phyloP scores from a whole-genome alignment of 2,113 vertebrate genomes.

The Nesogale talazaci region DNA sequence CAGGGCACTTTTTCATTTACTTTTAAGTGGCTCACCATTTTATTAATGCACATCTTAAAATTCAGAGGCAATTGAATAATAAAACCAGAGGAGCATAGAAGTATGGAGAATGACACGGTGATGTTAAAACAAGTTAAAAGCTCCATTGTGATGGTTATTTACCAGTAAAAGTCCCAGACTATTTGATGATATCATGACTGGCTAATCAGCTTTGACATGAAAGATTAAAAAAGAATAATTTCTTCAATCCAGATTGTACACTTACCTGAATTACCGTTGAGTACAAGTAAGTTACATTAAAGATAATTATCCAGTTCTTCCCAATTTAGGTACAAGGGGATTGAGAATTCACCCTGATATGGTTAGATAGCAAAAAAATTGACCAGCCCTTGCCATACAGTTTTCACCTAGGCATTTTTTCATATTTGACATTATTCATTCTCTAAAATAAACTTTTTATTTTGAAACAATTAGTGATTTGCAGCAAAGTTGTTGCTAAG shows the following conservation, averaged over 20 bases:
- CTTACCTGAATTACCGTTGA: background rate
- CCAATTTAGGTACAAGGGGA: background rate
- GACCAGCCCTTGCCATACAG: background rate
- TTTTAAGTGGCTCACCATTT: background rate
- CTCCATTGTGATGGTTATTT: background rate
- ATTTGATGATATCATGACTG: background rate
- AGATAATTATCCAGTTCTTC: background rate
- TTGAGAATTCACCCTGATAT: background rate
- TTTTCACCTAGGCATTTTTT: background rate
- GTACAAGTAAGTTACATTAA: background rate
- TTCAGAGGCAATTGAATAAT: background rate
- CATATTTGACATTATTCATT: background rate
- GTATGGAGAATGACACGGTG: background rate
- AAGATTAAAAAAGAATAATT: background rate
- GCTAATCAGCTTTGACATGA: conserved; percentile 5
- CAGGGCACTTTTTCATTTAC: background rate
- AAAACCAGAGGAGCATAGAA: conserved; percentile 7
- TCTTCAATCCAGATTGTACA: background rate
- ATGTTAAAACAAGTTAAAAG: background rate
- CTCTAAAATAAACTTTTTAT: background rate
- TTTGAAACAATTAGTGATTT: background rate
- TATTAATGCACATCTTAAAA: background rate
- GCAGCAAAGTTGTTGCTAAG: background rate
- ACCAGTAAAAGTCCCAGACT: background rate
- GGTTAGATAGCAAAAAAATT: background rate